phyloP scores from a whole-genome alignment of 2,888 invertebrate species.

The Ceramica pisi region DNA sequence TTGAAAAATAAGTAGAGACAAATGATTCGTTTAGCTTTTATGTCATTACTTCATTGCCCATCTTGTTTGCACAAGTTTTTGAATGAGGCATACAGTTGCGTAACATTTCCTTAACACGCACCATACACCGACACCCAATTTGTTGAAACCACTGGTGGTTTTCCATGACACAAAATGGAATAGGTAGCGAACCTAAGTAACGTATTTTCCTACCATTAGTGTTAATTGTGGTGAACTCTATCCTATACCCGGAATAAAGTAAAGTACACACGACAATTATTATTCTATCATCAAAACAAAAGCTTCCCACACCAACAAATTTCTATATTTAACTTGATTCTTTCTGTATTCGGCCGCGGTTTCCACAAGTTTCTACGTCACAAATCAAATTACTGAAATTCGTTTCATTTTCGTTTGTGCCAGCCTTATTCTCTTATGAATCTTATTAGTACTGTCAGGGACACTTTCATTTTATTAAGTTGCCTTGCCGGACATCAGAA shows the following conservation, averaged over 20 bases:
- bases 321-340: slow-evolving; percentile 20
- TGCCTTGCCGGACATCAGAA: slow-evolving; percentile 14
- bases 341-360: slow-evolving; percentile 30
- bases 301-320: not conserved
- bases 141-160: slow-evolving; percentile 1
- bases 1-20: slow-evolving; percentile 27
- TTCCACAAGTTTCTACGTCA: slow-evolving; percentile 55
- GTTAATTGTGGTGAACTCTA: slow-evolving; percentile 16
- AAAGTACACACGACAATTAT: not conserved
- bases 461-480: slow-evolving; percentile 52
- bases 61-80: slow-evolving; percentile 32
- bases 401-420: slow-evolving; percentile 60
- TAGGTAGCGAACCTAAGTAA: not conserved
- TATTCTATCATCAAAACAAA: slow-evolving; percentile 4
- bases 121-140: not conserved
- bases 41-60: slow-evolving; percentile 33
- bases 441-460: slow-evolving; percentile 59
- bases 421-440: slow-evolving; percentile 56
- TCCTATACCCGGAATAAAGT: slow-evolving; percentile 6
- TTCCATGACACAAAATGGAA: slow-evolving; percentile 5
- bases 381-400: slow-evolving; percentile 66
- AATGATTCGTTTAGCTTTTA: slow-evolving; percentile 42
- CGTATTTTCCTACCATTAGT: slow-evolving; percentile 5
- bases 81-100: not conserved
- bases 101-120: not conserved